These are phyloP conservation scores for Mormyrus proboscirostris DNA, from an alignment of 2,797 vertebrate species.

Conservation along the genomic window DNA sequence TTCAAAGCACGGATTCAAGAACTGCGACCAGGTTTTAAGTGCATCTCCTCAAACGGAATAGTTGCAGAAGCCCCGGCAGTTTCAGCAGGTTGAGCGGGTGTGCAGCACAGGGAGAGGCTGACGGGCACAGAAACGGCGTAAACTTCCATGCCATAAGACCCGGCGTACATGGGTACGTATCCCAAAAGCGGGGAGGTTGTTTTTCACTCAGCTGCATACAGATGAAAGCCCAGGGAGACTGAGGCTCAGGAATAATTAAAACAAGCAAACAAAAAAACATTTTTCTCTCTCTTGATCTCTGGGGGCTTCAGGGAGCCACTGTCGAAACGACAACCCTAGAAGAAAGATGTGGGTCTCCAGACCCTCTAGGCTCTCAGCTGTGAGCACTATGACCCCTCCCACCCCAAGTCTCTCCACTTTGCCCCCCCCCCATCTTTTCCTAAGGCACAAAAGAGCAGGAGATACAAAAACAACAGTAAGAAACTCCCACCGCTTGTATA, in stretches of 20 bases:
- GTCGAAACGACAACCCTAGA: background rate
- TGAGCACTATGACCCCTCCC: background rate
- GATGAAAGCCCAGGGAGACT: background rate
- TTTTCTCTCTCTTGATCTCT: background rate
- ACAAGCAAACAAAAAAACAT: background rate
- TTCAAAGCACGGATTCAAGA: background rate
- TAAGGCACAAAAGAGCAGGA: background rate
- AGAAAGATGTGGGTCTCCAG: background rate
- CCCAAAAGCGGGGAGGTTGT: background rate
- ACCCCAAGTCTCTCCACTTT: background rate
- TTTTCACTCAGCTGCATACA: background rate
- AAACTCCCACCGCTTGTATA: background rate
- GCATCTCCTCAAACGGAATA: background rate
- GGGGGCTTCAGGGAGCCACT: background rate
- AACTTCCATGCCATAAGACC: background rate
- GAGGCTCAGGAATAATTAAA: constrained; percentile 8
- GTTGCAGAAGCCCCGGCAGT: background rate
- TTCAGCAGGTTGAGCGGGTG: background rate
- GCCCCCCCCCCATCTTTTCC: background rate
- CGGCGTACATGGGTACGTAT: background rate
- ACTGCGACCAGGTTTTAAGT: background rate
- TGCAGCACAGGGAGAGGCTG: background rate
- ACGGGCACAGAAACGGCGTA: constrained; percentile 1
- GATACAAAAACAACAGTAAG: constrained; percentile 2
- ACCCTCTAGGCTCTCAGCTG: background rate